Conservation (phyloP, 1,140 invertebrate species). For the Drosophila saltans region DNA sequence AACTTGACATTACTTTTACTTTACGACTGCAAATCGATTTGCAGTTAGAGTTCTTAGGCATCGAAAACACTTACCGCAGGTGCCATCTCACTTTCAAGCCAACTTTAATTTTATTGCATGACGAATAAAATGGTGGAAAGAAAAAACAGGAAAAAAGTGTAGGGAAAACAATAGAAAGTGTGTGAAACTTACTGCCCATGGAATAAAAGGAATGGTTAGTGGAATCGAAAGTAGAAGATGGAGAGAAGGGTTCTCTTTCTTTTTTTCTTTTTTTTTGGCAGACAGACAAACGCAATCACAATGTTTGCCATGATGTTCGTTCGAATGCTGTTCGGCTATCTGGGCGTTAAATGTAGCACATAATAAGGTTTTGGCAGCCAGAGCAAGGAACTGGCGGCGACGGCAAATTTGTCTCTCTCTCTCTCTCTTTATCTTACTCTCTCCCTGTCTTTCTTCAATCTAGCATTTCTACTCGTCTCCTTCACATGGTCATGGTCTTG, state of each 20-base stretch:
- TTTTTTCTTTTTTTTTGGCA: neutral
- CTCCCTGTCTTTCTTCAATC: slow-evolving; percentile 14
- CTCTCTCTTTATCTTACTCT: neutral
- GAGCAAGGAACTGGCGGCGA: slow-evolving; percentile 8
- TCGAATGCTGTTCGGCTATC: slow-evolving; percentile 53
- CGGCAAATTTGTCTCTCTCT: neutral
- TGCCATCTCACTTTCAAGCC: slow-evolving; percentile 35
- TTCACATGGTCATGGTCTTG: slow-evolving; percentile 23
- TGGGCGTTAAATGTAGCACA: slow-evolving; percentile 79
- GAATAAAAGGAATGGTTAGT: too few relatives aligned
- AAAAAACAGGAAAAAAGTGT: slow-evolving; percentile 31
- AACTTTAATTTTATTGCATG: slow-evolving; percentile 75
- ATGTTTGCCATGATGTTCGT: slow-evolving; percentile 34
- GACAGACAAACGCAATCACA: slow-evolving; percentile 30
- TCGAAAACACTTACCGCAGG: slow-evolving; percentile 53
- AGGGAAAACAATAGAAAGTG: slow-evolving; percentile 21
- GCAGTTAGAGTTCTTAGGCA: slow-evolving; percentile 18
- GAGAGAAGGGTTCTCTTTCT: too few relatives aligned
- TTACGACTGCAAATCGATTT: slow-evolving; percentile 74
- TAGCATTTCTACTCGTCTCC: too few relatives aligned
- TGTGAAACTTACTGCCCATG: slow-evolving; percentile 18
- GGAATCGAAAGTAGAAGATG: too few relatives aligned
- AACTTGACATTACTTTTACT: slow-evolving; percentile 64
- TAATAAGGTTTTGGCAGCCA: slow-evolving; percentile 67
- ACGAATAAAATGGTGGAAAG: slow-evolving; percentile 25